These are phyloP conservation scores for Leptoclinus maculatus DNA, from an alignment of 2,797 vertebrate species.

Conservation along the genomic window DNA sequence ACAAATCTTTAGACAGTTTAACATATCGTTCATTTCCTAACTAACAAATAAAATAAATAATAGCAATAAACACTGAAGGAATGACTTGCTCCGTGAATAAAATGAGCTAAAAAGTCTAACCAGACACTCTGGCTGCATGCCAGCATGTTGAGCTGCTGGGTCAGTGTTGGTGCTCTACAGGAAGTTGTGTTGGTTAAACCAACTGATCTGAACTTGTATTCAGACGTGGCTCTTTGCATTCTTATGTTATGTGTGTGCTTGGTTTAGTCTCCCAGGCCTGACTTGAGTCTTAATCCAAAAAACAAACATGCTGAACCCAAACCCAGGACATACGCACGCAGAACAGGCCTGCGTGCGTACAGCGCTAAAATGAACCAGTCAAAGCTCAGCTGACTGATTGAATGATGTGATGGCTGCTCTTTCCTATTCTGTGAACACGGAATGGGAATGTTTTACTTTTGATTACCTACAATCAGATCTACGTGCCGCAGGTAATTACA, in stretches of 20 bases:
- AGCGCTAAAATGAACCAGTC: neutral
- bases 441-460: neutral
- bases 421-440: neutral
- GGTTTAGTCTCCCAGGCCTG: constrained; percentile 29
- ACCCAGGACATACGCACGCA: neutral
- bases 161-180: constrained; percentile 4
- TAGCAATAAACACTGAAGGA: too few relatives aligned
- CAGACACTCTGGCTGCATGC: neutral
- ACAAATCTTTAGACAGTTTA: too few relatives aligned
- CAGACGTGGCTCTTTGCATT: constrained; percentile 20
- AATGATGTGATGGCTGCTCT: neutral
- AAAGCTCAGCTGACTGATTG: neutral
- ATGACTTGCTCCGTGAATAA: neutral
- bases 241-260: constrained; percentile 45
- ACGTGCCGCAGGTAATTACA: neutral
- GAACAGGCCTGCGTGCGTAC: neutral
- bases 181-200: constrained; percentile 8
- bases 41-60: neutral
- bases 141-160: neutral
- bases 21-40: neutral
- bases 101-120: neutral
- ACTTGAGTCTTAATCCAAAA: constrained; percentile 46
- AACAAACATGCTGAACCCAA: constrained; percentile 39
- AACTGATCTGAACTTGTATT: constrained; percentile 45
- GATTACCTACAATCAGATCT: constrained; percentile 19